Percentiles rank a stretch among this genome's conserved stretches.
Conservation (phyloP, 2,113 vertebrate species). For the Nyctibius bracteatus region DNA sequence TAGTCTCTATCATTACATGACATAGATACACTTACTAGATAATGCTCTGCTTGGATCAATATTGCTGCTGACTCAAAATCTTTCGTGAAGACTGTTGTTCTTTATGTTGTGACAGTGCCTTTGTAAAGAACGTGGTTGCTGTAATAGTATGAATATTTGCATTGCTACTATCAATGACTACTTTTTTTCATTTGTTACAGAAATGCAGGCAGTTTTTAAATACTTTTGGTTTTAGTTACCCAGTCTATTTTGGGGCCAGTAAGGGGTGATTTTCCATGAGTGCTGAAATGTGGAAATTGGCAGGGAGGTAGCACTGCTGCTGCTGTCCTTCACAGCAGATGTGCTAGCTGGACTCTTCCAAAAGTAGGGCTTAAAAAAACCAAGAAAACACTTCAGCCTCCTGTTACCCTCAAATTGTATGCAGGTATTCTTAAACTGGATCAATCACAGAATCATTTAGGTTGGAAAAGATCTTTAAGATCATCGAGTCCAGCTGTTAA, state of each 20-base stretch:
- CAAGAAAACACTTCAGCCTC: neutral
- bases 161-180: neutral
- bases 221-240: neutral
- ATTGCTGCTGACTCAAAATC: neutral
- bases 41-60: neutral
- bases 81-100: neutral
- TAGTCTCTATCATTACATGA: neutral
- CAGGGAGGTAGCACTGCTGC: neutral
- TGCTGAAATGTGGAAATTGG: neutral
- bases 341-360: neutral
- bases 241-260: neutral
- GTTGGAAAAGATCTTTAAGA: neutral
- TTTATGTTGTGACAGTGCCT: neutral
- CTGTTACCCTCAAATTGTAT: neutral
- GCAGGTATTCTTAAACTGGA: neutral
- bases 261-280: neutral
- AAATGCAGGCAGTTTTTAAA: neutral
- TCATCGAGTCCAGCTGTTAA: neutral
- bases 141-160: neutral
- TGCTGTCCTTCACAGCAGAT: neutral
- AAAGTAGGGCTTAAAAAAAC: neutral
- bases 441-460: neutral
- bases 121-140: neutral
- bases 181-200: neutral
- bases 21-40: neutral